Evolutionary conservation across 2,888 invertebrate genomes (phyloP).

Genomic region (Stenchaetothrips biformis): DNA sequence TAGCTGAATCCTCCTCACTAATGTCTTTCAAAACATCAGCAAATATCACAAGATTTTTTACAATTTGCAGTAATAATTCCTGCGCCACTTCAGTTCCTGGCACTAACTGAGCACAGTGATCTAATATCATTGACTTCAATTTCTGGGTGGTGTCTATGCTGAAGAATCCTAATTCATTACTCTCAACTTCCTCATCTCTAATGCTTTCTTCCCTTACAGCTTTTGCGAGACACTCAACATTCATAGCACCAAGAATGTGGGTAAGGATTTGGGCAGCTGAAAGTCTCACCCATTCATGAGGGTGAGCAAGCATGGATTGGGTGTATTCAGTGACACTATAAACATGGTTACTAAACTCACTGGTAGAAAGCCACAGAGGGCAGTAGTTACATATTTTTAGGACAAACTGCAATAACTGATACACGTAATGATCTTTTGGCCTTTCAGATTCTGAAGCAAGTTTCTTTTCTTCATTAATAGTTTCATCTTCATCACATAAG

Average conservation of each 20-base stretch:
- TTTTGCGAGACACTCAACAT: conserved; percentile 11
- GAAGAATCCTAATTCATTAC: conserved; percentile 53
- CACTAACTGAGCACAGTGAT: conserved; percentile 69
- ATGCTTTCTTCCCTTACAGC: conserved; percentile 38
- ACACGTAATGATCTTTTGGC: conserved; percentile 66
- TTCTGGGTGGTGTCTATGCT: conserved; percentile 57
- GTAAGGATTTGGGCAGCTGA: conserved; percentile 72
- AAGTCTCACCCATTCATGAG: conserved; percentile 82
- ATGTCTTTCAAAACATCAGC: conserved; percentile 60
- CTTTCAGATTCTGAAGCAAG: conserved; percentile 55
- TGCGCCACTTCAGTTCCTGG: conserved; percentile 58
- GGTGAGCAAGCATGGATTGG: conserved; percentile 68
- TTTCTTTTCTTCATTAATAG: conserved; percentile 25
- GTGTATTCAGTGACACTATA: conserved; percentile 58
- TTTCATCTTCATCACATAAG: conserved; percentile 26
- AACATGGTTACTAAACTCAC: conserved; percentile 13
- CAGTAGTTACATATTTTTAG: conserved; percentile 63
- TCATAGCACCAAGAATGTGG: conserved; percentile 54
- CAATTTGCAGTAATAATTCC: conserved; percentile 57
- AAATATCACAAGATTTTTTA: conserved; percentile 64
- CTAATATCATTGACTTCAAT: conserved; percentile 63
- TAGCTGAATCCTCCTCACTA: conserved; percentile 42
- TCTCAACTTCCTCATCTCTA: conserved; percentile 44
- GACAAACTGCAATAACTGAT: conserved; percentile 66
- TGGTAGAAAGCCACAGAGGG: conserved; percentile 42